Conservation (phyloP, 2,888 invertebrate species). For the Drosophila melanosoma region DNA sequence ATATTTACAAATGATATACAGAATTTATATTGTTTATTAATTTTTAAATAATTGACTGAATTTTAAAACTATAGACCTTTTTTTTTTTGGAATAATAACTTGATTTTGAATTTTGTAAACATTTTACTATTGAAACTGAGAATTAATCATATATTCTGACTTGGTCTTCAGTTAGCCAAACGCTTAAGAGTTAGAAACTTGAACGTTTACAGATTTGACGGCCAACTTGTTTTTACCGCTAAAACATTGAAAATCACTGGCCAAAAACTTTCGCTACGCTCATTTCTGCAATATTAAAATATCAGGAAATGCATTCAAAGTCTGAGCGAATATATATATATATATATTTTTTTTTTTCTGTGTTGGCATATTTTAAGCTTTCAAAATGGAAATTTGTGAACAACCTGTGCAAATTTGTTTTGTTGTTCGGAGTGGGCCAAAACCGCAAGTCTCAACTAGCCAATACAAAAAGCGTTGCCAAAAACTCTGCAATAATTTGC, state of each 20-base stretch:
- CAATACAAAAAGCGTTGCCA: constrained; percentile 28
- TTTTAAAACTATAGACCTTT: background rate
- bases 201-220: background rate
- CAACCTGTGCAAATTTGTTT: constrained; percentile 3
- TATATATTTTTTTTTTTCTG: background rate
- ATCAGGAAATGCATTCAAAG: background rate
- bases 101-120: background rate
- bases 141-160: background rate
- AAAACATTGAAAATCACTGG: constrained; percentile 44
- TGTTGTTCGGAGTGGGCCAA: background rate
- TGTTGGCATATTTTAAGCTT: constrained; percentile 39
- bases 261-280: constrained; percentile 45
- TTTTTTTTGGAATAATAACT: background rate
- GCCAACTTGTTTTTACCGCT: constrained; percentile 21
- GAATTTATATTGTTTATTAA: background rate
- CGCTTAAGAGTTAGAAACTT: background rate
- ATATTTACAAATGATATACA: background rate
- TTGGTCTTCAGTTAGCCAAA: background rate
- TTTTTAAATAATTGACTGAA: background rate
- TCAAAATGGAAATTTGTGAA: constrained; percentile 34
- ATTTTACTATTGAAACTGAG: background rate
- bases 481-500: constrained; percentile 50
- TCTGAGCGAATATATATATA: constrained; percentile 19
- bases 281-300: constrained; percentile 7
- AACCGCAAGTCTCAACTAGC: constrained; percentile 21